Conservation (phyloP, 30 jellyfish, hydroid and myxozoan genomes). For the Pelagia noctiluca region DNA sequence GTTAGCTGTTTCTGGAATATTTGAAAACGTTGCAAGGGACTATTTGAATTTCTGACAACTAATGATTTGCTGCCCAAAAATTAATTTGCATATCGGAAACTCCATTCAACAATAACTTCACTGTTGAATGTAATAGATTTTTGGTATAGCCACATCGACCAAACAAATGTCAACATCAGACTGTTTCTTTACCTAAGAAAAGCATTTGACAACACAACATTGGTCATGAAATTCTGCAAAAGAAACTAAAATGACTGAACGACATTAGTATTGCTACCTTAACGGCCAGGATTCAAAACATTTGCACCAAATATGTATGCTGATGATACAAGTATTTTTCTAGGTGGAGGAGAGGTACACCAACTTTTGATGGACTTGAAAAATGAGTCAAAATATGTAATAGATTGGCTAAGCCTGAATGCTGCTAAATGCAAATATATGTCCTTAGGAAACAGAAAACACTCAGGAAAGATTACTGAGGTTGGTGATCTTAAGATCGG, state of each 20-base stretch:
- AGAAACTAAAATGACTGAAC: not conserved
- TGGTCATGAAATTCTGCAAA: constrained; percentile 18
- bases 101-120: constrained; percentile 18
- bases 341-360: constrained; percentile 10
- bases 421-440: constrained; percentile 17
- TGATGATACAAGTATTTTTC: constrained; percentile 37
- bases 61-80: constrained; percentile 10
- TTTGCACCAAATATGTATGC: constrained; percentile 52
- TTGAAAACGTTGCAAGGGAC: constrained; percentile 9
- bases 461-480: constrained; percentile 24
- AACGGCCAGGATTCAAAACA: constrained; percentile 16
- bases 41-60: constrained; percentile 20
- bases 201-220: constrained; percentile 21
- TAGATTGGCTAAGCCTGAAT: constrained; percentile 3
- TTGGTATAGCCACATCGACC: constrained; percentile 19
- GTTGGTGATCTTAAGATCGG: constrained; percentile 20
- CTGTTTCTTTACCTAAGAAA: not conserved
- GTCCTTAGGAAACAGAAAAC: constrained; percentile 13
- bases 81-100: constrained; percentile 28
- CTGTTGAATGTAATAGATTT: constrained; percentile 4
- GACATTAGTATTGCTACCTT: constrained; percentile 20
- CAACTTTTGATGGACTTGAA: not conserved
- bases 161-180: not conserved
- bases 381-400: not conserved
- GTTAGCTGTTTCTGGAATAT: constrained; percentile 13